Evolutionary conservation across 2,888 invertebrate genomes (phyloP), one percentile per base, ranked within the genome.

Genomic region (Alsophila aescularia): DNA sequence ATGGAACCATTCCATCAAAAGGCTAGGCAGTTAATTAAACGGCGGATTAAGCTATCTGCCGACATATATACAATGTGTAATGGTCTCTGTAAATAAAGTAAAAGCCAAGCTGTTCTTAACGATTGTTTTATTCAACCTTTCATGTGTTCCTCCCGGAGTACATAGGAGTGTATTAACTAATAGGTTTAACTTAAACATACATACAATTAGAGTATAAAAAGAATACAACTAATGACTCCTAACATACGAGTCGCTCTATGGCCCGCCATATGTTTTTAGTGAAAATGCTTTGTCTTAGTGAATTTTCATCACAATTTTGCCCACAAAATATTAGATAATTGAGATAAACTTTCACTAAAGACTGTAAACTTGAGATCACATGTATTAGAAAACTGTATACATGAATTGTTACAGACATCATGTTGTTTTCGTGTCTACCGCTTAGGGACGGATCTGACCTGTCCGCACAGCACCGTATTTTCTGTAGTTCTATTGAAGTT

Each of bases 51-150:
- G n/a, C n/a, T n/a, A n/a, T n/a, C n/a, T n/a, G n/a, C n/a, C n/a
- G n/a, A n/a, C n/a, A n/a, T n/a, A n/a, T n/a, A n/a, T n/a, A n/a
- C n/a, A n/a, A n/a, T n/a, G n/a, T n/a, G n/a, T n/a, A n/a, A n/a
- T 24, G 8, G 24, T 5, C 4, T 24, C 24, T 1, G 7, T 24
- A 1, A 6, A 24, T 24, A 48, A 56, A 60, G 61, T 60, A 58
- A 63, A 64, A 63, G 62, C 56, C 35, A 32, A 52, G 27, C 43
- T 52, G 41, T 68, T 53, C 64, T 61, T 53, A 52, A 66, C 63
- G 66, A 74, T 75, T 72, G 72, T 59, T 76, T 75, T 73, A 76
- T 72, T 77, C 71, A 74, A 74, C 70, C 72, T 69, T 67, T 58
- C 40, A 52, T 63, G 62, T 63, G 60, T 64, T 13, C 55, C 62